A percentile compares a stretch with the other conserved stretches of the same genome.
Conservation (phyloP, 1,140 invertebrate genomes). For the Saccostrea echinata region DNA sequence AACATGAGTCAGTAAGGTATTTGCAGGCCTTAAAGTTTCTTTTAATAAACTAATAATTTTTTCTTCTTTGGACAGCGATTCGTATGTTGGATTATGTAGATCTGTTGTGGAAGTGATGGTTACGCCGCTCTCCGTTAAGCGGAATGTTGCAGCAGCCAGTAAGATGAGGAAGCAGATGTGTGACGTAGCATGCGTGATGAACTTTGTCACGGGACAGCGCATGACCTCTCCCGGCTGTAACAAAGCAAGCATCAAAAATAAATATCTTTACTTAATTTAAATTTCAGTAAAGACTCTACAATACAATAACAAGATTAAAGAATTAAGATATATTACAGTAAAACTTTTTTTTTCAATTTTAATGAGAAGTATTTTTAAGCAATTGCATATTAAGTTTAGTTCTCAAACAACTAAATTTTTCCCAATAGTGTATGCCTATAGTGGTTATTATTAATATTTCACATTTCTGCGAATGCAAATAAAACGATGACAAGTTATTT, state of each 20-base stretch:
- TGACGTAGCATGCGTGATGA: constrained; percentile 91
- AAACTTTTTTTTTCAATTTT: too few species aligned
- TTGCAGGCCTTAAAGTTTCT: constrained; percentile 77
- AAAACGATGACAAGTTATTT: background rate
- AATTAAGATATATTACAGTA: too few species aligned
- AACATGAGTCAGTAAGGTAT: constrained; percentile 78
- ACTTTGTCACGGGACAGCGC: constrained; percentile 99
- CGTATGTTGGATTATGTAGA: constrained; percentile 66
- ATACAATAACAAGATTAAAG: too few species aligned
- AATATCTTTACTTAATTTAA: too few species aligned
- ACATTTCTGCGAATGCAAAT: background rate
- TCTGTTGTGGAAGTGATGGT: constrained; percentile 72
- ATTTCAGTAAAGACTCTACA: too few species aligned
- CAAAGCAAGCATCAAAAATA: background rate
- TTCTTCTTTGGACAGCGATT: constrained; percentile 71
- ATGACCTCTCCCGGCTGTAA: constrained; percentile 90
- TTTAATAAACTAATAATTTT: constrained; percentile 77
- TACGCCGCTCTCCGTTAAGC: constrained; percentile 74
- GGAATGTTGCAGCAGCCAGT: constrained; percentile 78
- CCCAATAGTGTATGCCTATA: background rate
- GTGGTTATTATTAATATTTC: background rate
- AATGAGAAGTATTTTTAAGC: too few species aligned
- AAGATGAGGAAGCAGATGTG: constrained; percentile 79
- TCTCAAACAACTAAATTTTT: too few species aligned
- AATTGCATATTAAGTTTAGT: too few species aligned